Conservation (phyloP, 2,888 invertebrate genomes). For the Nesidiocoris tenuis region DNA sequence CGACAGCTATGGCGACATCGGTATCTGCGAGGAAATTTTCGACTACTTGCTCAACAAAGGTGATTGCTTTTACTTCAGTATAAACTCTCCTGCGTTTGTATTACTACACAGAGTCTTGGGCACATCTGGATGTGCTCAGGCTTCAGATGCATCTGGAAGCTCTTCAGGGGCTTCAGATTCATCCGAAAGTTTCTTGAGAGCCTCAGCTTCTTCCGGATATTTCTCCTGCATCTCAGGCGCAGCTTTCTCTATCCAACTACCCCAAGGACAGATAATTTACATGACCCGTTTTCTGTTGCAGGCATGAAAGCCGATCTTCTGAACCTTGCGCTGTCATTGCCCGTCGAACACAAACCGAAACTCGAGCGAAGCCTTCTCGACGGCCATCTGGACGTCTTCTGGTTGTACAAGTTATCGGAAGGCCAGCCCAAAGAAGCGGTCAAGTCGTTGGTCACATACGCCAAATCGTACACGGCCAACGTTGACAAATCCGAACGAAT, state of each 20-base stretch:
- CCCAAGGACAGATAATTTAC: too few relatives aligned
- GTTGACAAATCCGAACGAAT: constrained; percentile 32
- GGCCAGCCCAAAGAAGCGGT: not conserved
- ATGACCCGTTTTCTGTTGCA: too few relatives aligned
- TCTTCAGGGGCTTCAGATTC: too few relatives aligned
- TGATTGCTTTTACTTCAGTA: not conserved
- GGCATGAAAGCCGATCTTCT: constrained; percentile 15
- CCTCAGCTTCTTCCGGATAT: too few relatives aligned
- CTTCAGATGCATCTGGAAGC: too few relatives aligned
- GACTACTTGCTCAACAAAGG: constrained; percentile 11
- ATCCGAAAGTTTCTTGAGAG: too few relatives aligned
- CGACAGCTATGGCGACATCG: constrained; percentile 9
- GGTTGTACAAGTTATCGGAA: constrained; percentile 13
- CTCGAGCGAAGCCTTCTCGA: constrained; percentile 11
- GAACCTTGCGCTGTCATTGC: not conserved
- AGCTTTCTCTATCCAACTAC: too few relatives aligned
- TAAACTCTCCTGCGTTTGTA: too few relatives aligned
- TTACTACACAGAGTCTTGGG: too few relatives aligned
- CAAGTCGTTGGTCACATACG: constrained; percentile 6
- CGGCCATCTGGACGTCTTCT: constrained; percentile 9
- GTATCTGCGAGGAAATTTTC: constrained; percentile 31
- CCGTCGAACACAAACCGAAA: constrained; percentile 8
- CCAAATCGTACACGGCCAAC: constrained; percentile 1
- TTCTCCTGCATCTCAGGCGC: too few relatives aligned
- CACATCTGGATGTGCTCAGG: too few relatives aligned